Evolutionary conservation across 2,113 vertebrate species (phyloP).

Genomic region (Fulica atra): DNA sequence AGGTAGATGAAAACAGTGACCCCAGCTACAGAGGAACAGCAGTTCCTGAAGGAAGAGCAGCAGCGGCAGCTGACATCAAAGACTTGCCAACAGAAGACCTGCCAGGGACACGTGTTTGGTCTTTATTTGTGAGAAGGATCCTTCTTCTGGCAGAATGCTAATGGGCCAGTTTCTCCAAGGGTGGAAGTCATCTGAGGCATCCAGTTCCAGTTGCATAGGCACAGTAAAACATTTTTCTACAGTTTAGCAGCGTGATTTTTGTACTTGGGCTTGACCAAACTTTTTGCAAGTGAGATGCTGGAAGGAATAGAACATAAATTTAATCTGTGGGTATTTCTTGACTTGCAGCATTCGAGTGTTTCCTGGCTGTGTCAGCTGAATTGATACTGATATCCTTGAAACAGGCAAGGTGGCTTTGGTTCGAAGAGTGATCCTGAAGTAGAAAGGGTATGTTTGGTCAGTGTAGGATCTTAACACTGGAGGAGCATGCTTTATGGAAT

Average conservation of each 20-base stretch:
- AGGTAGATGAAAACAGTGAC: slow-evolving; percentile 29
- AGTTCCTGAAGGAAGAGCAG: slow-evolving; percentile 2
- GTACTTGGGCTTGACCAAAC: not conserved
- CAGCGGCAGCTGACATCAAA: not conserved
- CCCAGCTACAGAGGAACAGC: not conserved
- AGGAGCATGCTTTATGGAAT: slow-evolving; percentile 57
- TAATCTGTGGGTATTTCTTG: slow-evolving; percentile 21
- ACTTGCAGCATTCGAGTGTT: slow-evolving; percentile 31
- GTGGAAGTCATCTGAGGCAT: not conserved
- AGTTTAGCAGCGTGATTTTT: not conserved
- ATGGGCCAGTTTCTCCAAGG: not conserved
- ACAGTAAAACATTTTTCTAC: not conserved
- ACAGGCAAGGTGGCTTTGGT: slow-evolving; percentile 30
- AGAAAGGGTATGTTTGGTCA: slow-evolving; percentile 50
- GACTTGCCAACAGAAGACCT: not conserved
- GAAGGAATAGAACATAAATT: not conserved
- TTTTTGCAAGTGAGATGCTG: not conserved
- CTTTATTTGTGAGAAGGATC: not conserved
- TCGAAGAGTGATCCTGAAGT: slow-evolving; percentile 47
- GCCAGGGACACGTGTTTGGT: not conserved
- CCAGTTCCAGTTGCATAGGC: not conserved
- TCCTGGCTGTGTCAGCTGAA: slow-evolving; percentile 49
- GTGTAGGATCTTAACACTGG: slow-evolving; percentile 35
- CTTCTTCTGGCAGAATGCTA: not conserved
- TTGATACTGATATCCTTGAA: slow-evolving; percentile 55